phyloP scores from a whole-genome alignment of 2,113 vertebrate genomes.

The Xyliphius kryptos region DNA sequence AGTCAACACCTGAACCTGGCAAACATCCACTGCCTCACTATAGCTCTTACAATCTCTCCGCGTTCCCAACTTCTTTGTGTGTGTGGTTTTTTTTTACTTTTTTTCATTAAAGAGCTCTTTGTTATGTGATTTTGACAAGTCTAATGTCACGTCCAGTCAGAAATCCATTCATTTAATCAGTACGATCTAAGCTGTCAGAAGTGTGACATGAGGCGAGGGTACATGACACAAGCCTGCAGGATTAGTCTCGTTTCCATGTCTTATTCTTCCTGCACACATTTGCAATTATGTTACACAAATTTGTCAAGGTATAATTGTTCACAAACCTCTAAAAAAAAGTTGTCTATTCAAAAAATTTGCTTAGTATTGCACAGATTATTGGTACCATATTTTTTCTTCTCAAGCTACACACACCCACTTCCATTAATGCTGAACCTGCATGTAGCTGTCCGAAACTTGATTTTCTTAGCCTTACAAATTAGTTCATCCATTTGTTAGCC shows the following conservation, averaged over 20 bases:
- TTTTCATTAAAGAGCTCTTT: slow-evolving; percentile 46
- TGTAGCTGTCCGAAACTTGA: too few species aligned
- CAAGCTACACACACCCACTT: too few species aligned
- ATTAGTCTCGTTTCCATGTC: slow-evolving; percentile 62
- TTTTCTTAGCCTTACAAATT: too few species aligned
- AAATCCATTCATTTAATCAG: slow-evolving; percentile 65
- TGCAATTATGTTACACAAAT: not conserved
- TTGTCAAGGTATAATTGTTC: too few species aligned
- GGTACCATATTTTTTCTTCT: too few species aligned
- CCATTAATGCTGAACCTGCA: too few species aligned
- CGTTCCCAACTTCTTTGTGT: slow-evolving; percentile 35
- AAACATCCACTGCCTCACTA: slow-evolving; percentile 19
- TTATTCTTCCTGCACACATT: slow-evolving; percentile 47
- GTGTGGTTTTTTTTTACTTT: too few species aligned
- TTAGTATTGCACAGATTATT: too few species aligned
- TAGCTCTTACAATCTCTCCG: slow-evolving; percentile 30
- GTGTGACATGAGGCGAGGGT: slow-evolving; percentile 59
- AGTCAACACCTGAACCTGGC: slow-evolving; percentile 48
- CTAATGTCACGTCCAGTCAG: slow-evolving; percentile 56
- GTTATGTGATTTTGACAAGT: slow-evolving; percentile 46
- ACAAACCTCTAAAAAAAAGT: too few species aligned
- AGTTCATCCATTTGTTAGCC: too few species aligned
- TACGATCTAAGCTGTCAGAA: slow-evolving; percentile 66
- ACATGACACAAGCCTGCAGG: slow-evolving; percentile 56
- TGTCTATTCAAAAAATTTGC: too few species aligned